Evolutionary conservation across 2,797 vertebrate genomes (phyloP).

Genomic region (Leptoclinus maculatus): DNA sequence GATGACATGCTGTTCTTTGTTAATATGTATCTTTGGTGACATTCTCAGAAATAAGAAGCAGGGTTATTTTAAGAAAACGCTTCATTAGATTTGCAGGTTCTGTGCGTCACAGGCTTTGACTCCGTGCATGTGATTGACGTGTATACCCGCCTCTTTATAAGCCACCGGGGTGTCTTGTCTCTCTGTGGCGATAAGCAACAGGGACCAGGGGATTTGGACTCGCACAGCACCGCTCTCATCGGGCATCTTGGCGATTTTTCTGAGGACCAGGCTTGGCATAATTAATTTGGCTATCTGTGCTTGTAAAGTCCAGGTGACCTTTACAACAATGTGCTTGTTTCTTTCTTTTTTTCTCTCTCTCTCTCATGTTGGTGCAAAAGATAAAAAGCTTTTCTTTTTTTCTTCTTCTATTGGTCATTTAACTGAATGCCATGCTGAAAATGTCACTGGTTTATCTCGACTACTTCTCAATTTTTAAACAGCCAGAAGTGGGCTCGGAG

Average conservation of each 20-base stretch:
- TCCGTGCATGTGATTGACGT: slow-evolving; percentile 77
- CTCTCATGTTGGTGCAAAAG: slow-evolving; percentile 56
- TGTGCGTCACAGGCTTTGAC: slow-evolving; percentile 53
- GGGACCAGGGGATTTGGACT: slow-evolving; percentile 72
- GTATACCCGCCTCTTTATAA: slow-evolving; percentile 68
- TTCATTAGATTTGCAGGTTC: slow-evolving; percentile 80
- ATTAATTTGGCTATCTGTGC: slow-evolving; percentile 84
- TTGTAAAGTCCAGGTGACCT: slow-evolving; percentile 85
- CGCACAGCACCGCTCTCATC: slow-evolving; percentile 44
- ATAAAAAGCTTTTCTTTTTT: slow-evolving; percentile 66
- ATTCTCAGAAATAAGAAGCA: slow-evolving; percentile 67
- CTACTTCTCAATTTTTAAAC: slow-evolving; percentile 49
- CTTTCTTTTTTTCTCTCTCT: slow-evolving; percentile 24
- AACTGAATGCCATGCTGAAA: slow-evolving; percentile 76
- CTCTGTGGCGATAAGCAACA: slow-evolving; percentile 48
- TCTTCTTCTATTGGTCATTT: slow-evolving; percentile 58
- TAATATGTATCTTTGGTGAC: slow-evolving; percentile 67
- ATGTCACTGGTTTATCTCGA: slow-evolving; percentile 76
- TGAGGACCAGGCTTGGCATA: slow-evolving; percentile 68
- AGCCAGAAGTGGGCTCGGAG: slow-evolving; percentile 38
- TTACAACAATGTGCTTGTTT: slow-evolving; percentile 79
- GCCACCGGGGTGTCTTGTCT: slow-evolving; percentile 30
- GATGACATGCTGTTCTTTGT: slow-evolving; percentile 43
- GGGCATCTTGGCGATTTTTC: slow-evolving; percentile 57
- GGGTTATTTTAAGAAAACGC: slow-evolving; percentile 74